A percentile compares a stretch with the other conserved stretches of the same genome.
Conservation (phyloP, 2,113 vertebrate species). For the Pedionomus torquatus region DNA sequence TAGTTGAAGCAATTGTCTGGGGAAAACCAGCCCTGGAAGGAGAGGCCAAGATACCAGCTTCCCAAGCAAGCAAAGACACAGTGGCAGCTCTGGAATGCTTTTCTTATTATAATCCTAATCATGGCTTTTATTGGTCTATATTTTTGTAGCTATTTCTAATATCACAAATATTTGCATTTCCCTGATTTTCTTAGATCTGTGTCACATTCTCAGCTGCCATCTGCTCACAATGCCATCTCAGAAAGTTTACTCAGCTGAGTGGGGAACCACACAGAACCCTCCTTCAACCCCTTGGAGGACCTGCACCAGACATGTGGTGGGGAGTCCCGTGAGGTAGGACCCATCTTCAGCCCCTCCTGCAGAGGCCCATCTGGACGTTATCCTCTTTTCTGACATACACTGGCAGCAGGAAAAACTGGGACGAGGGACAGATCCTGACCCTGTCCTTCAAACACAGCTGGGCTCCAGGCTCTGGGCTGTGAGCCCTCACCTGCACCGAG, state of each 20-base stretch:
- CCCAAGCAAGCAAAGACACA: background rate
- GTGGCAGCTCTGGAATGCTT: slow-evolving; percentile 22
- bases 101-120: background rate
- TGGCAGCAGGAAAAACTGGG: background rate
- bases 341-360: background rate
- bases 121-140: background rate
- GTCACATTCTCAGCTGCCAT: background rate
- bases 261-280: background rate
- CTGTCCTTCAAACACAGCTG: background rate
- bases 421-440: background rate
- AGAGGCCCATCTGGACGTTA: background rate
- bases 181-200: background rate
- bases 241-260: background rate
- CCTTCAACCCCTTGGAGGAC: background rate
- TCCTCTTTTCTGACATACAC: background rate
- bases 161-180: background rate
- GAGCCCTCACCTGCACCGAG: background rate
- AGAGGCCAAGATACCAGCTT: slow-evolving; percentile 1
- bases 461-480: background rate
- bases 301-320: fast-evolving
- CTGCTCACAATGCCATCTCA: background rate
- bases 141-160: slow-evolving; percentile 42
- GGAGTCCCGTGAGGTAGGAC: background rate
- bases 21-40: background rate
- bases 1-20: background rate